phyloP scores from a whole-genome alignment of 2,797 vertebrate genomes.

The Poeciliopsis turneri region DNA sequence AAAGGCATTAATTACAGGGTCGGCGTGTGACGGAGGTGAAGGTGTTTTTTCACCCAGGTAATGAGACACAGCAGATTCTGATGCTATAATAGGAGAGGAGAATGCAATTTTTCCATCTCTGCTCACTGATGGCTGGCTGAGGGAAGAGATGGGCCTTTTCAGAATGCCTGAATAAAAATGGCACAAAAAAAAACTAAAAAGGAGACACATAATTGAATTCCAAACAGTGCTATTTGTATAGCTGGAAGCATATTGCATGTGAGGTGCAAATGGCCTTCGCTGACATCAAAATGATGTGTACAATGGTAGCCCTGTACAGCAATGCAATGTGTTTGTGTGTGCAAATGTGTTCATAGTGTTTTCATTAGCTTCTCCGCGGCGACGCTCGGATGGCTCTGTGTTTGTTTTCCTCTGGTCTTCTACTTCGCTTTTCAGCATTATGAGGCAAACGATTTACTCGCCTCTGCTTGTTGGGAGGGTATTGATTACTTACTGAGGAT shows the following conservation, averaged over 20 bases:
- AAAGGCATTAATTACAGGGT: slow-evolving; percentile 85
- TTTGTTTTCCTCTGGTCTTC: slow-evolving; percentile 56
- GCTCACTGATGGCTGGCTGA: slow-evolving; percentile 58
- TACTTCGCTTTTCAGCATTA: slow-evolving; percentile 53
- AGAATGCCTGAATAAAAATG: slow-evolving; percentile 42
- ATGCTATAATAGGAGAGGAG: slow-evolving; percentile 78
- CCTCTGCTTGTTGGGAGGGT: slow-evolving; percentile 43
- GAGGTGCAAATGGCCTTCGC: slow-evolving; percentile 71
- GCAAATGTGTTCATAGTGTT: slow-evolving; percentile 65
- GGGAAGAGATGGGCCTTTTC: slow-evolving; percentile 64
- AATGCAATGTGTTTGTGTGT: slow-evolving; percentile 72
- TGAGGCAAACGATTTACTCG: slow-evolving; percentile 56
- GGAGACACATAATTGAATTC: slow-evolving; percentile 75
- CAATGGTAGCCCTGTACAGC: slow-evolving; percentile 42
- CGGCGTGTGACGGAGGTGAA: slow-evolving; percentile 80
- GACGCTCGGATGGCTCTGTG: slow-evolving; percentile 55
- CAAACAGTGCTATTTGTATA: slow-evolving; percentile 73
- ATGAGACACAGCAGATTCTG: slow-evolving; percentile 80
- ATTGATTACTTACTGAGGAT: slow-evolving; percentile 68
- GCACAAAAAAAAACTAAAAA: slow-evolving; percentile 36
- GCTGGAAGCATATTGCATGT: slow-evolving; percentile 66
- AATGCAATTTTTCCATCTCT: slow-evolving; percentile 70
- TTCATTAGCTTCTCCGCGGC: slow-evolving; percentile 60
- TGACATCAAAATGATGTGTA: slow-evolving; percentile 74
- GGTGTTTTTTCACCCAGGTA: slow-evolving; percentile 81